Percentiles rank a stretch among this genome's conserved stretches.
Conservation (phyloP, 2,797 vertebrate species). For the Aplochiton taeniatus region DNA sequence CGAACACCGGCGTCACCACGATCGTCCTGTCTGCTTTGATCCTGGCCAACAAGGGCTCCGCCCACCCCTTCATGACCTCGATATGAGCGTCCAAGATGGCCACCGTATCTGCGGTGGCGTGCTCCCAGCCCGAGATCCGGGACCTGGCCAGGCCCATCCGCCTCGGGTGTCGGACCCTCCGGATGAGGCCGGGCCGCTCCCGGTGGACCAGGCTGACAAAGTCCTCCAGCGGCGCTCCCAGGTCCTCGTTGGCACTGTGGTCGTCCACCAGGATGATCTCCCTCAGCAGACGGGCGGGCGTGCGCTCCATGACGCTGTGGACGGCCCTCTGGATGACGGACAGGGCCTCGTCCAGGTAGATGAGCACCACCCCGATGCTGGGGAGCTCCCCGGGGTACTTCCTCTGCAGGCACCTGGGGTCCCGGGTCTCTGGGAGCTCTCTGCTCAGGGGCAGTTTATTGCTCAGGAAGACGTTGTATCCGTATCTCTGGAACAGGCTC, state of each 20-base stretch:
- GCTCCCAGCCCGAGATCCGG: conserved; percentile 67
- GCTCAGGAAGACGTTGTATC: no score
- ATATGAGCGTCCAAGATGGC: conserved; percentile 78
- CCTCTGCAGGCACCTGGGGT: no score
- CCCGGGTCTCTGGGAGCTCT: no score
- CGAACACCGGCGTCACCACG: conserved; percentile 74
- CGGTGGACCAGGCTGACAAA: conserved; percentile 49
- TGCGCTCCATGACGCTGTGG: no score
- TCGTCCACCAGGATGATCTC: no score
- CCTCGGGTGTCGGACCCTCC: conserved; percentile 58
- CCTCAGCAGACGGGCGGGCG: no score
- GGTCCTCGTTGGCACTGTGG: conserved; percentile 44
- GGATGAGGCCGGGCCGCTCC: conserved; percentile 60
- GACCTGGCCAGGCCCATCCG: conserved; percentile 72
- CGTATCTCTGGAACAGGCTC: no score
- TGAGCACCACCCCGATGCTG: no score
- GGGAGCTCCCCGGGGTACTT: no score
- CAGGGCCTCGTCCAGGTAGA: no score
- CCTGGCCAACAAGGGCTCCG: conserved; percentile 72
- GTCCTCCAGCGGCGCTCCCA: conserved; percentile 37
- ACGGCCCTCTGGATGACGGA: no score
- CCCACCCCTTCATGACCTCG: conserved; percentile 67
- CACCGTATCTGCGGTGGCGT: conserved; percentile 70
- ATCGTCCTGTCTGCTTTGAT: conserved; percentile 75
- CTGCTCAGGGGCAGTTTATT: no score